These are phyloP conservation scores for Dryobotodes eremita DNA, from an alignment of 2,888 invertebrate genomes.

Conservation along the genomic window DNA sequence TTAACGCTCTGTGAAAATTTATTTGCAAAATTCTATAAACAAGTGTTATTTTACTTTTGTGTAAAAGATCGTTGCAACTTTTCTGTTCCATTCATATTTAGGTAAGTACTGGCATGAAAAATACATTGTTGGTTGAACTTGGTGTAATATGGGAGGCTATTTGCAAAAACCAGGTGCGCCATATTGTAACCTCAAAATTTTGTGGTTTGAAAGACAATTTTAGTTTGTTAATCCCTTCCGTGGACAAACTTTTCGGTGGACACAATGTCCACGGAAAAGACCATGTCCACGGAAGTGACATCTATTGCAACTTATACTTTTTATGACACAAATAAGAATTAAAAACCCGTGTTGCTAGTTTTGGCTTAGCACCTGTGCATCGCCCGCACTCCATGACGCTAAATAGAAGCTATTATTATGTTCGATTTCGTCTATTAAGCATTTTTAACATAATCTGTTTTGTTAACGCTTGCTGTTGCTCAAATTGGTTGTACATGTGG, in stretches of 20 bases:
- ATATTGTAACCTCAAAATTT: slow-evolving; percentile 16
- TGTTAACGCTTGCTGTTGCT: background rate
- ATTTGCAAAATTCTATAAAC: background rate
- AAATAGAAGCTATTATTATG: background rate
- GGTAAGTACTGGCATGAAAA: slow-evolving; percentile 15
- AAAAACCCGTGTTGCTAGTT: background rate
- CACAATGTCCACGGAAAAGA: slow-evolving; percentile 19
- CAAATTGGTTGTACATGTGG: slow-evolving; percentile 6
- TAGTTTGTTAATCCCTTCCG: slow-evolving; percentile 3
- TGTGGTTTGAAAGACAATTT: background rate
- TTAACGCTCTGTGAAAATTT: background rate
- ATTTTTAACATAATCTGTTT: background rate
- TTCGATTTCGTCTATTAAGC: background rate
- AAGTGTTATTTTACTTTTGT: slow-evolving; percentile 11
- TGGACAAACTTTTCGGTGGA: slow-evolving; percentile 19
- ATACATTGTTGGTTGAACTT: background rate
- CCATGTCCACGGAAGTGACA: slow-evolving; percentile 8
- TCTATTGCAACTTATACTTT: background rate
- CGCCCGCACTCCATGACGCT: background rate
- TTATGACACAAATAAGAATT: background rate
- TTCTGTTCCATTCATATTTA: slow-evolving; percentile 12
- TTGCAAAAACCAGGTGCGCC: slow-evolving; percentile 3
- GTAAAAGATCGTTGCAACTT: slow-evolving; percentile 22
- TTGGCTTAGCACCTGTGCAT: background rate
- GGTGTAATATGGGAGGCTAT: background rate